A percentile compares a stretch with the other conserved stretches of the same genome.
phyloP scores from a whole-genome alignment of 2,888 invertebrate genomes.

The Calliscelio sp. region DNA sequence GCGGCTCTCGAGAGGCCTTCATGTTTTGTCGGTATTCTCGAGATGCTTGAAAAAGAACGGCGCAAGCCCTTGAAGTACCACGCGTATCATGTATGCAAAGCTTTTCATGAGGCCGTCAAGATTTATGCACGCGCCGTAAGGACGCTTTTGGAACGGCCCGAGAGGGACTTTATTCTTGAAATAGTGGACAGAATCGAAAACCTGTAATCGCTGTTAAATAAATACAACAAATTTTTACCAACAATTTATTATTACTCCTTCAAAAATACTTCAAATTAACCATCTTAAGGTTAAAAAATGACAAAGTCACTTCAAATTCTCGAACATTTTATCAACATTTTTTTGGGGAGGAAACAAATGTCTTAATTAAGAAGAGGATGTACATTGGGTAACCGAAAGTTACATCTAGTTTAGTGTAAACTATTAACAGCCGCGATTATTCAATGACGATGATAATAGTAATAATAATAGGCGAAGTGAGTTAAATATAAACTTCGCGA shows the following conservation, averaged over 20 bases:
- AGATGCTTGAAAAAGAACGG: conserved; percentile 75
- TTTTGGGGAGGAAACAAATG: too few relatives aligned
- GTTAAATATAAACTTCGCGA: conserved; percentile 71
- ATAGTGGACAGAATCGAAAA: conserved; percentile 17
- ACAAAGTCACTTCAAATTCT: too few relatives aligned
- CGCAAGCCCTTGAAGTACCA: conserved; percentile 73
- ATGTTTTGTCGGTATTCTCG: conserved; percentile 74
- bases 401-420: conserved; percentile 4
- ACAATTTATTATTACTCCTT: too few relatives aligned
- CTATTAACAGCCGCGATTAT: conserved; percentile 30
- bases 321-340: too few relatives aligned
- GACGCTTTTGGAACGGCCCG: conserved; percentile 61
- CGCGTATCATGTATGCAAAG: conserved; percentile 73
- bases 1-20: conserved; percentile 74
- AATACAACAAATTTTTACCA: too few relatives aligned
- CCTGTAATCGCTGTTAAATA: conserved; percentile 9
- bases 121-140: conserved; percentile 66
- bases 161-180: conserved; percentile 47
- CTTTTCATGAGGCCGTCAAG: conserved; percentile 71
- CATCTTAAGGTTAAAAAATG: too few relatives aligned
- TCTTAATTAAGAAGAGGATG: too few relatives aligned
- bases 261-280: too few relatives aligned
- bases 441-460: conserved; percentile 66
- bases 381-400: too few relatives aligned
- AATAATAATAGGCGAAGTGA: conserved; percentile 59